Evolutionary conservation across 2,888 invertebrate genomes (phyloP), one percentile per base, ranked within the genome.

Genomic region (Drosophila birchii): DNA sequence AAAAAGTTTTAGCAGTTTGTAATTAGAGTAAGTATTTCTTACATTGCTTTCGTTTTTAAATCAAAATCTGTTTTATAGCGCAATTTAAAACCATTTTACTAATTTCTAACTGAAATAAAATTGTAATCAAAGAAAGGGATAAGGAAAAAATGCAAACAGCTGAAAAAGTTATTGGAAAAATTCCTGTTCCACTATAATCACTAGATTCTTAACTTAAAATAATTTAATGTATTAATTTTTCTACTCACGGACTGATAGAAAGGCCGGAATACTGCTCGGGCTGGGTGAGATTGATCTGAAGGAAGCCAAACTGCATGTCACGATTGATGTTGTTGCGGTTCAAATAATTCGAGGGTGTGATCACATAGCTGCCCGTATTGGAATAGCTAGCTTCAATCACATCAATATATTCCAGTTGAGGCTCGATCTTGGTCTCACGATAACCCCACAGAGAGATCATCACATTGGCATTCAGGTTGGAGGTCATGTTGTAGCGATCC

Each of bases 371-470:
- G 5, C 97, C 97, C 11, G 94, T 94, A 79, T 97, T 97, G 0
- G 94, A 93, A 0, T 94, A 92, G 39, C 94, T 93, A 16, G 94
- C 94, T 91, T 96, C 96, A 55, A 97, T 94, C 78, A 95, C 93
- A 74, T 96, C 96, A 66, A 98, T 97, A 90, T 94, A 97, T 71
- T 97, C 94, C 51, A 98, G 93, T 88, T 97, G 95, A 0, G 98
- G 98, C 54, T 91, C 88, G 66, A 96, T 97, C 0, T 96, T 96
- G 0, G 95, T 94, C 92, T 98, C 98, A 57, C 96, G 94, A 93
- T 98, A 98, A 0, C 98, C 98, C 96, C 96, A 98, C 14, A 98
- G 92, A 0, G 96, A 96, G 80, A 98, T 96, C 78, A 95, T 95
- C 1, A 98, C 94, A 53, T 95, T 94, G 0, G 96, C 96, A 86